A percentile compares a stretch with the other conserved stretches of the same genome.
These are phyloP conservation scores for Melanerpes aurifrons DNA, from an alignment of 2,113 vertebrate genomes.

Conservation along the genomic window DNA sequence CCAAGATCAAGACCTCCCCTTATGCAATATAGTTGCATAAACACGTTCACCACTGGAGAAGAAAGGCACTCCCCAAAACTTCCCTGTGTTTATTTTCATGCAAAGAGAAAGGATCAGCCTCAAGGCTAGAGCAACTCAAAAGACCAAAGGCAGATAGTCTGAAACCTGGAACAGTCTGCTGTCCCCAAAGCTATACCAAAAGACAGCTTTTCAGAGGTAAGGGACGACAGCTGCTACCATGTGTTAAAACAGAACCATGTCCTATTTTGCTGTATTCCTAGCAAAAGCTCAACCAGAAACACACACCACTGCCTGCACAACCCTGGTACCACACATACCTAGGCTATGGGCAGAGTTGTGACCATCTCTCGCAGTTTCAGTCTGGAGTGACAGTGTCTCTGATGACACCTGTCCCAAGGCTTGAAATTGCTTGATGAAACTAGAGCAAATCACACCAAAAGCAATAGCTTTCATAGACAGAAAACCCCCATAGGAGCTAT, in stretches of 20 bases:
- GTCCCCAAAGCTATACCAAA: background rate
- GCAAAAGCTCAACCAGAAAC: background rate
- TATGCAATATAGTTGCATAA: background rate
- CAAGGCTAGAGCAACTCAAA: background rate
- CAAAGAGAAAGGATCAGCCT: background rate
- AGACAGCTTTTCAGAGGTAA: background rate
- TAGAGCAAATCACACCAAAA: background rate
- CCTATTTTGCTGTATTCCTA: background rate
- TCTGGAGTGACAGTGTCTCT: background rate
- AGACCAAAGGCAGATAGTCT: background rate
- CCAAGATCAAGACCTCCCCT: background rate
- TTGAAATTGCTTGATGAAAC: background rate
- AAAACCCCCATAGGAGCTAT: background rate
- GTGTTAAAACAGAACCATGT: background rate
- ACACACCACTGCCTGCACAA: accelerated
- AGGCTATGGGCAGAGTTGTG: background rate
- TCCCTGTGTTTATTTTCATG: background rate
- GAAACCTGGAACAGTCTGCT: background rate
- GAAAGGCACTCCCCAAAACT: accelerated
- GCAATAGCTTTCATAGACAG: background rate
- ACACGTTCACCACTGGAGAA: background rate
- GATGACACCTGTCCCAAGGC: background rate
- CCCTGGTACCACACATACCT: accelerated
- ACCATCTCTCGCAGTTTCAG: background rate
- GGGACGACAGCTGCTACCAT: background rate